Conservation (phyloP, 2,113 vertebrate genomes). For the Anser brachyrhynchus region DNA sequence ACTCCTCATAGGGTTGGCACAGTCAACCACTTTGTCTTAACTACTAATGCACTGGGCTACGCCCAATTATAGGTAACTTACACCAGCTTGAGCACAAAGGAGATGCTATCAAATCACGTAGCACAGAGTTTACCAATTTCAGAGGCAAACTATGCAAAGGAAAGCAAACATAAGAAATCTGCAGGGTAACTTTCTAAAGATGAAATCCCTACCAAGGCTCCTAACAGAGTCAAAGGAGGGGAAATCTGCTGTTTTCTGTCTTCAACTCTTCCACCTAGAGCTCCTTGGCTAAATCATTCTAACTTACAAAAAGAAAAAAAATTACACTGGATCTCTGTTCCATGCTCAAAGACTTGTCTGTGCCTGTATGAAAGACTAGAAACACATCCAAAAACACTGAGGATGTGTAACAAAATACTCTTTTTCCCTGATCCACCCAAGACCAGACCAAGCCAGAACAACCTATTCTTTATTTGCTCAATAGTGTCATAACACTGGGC, state of each 20-base stretch:
- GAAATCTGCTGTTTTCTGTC: not conserved
- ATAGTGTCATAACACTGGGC: fast-evolving
- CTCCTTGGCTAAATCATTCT: not conserved
- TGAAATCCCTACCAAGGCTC: not conserved
- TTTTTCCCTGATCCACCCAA: not conserved
- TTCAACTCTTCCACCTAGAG: not conserved
- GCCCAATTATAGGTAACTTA: too few species aligned
- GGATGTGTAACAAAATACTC: not conserved
- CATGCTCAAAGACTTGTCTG: not conserved
- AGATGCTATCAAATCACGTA: fast-evolving
- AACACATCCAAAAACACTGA: not conserved
- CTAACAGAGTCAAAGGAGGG: not conserved
- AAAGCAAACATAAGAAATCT: not conserved
- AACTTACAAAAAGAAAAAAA: too few species aligned
- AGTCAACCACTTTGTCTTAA: not conserved
- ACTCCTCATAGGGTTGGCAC: not conserved
- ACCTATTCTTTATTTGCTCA: not conserved
- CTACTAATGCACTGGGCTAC: not conserved
- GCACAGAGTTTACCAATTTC: not conserved
- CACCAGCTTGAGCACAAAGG: not conserved
- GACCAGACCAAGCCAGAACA: not conserved
- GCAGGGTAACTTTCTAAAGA: not conserved
- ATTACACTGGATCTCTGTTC: not conserved
- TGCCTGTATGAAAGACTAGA: not conserved
- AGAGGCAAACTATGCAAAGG: not conserved